These are phyloP conservation scores for Muscicapa adusta DNA, from an alignment of 2,113 vertebrate species.

Conservation along the genomic window DNA sequence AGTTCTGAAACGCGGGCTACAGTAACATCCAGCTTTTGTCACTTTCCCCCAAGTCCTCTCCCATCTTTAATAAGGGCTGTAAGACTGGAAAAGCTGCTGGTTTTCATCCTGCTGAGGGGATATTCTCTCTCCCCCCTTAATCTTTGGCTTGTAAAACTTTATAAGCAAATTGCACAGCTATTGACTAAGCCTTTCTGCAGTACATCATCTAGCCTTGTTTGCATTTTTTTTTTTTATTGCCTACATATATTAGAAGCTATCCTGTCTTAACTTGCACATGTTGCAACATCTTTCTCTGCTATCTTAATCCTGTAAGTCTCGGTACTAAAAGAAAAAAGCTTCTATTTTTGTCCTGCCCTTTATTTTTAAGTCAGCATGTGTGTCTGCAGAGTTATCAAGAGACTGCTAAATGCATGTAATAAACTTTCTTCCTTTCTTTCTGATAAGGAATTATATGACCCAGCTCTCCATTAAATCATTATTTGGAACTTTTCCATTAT, in stretches of 20 bases:
- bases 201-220: not conserved
- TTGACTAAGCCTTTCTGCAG: not conserved
- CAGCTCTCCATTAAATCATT: not conserved
- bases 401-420: not conserved
- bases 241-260: not conserved
- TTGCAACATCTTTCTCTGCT: slow-evolving; percentile 7
- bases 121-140: not conserved
- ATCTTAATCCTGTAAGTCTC: not conserved
- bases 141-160: not conserved
- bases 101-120: not conserved
- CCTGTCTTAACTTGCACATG: not conserved
- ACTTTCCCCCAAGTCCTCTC: accelerated
- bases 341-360: not conserved
- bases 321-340: not conserved
- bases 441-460: not conserved
- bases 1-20: not conserved
- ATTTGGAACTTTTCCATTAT: not conserved
- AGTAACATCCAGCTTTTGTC: not conserved
- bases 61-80: not conserved
- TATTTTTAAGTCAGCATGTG: not conserved
- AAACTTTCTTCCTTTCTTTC: not conserved
- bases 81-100: not conserved
- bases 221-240: not conserved
- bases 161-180: not conserved
- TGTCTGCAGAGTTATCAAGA: not conserved